A percentile compares a stretch with the other conserved stretches of the same genome.
These are phyloP conservation scores for Helicoverpa assulta DNA, from an alignment of 2,888 invertebrate species.

Conservation along the genomic window DNA sequence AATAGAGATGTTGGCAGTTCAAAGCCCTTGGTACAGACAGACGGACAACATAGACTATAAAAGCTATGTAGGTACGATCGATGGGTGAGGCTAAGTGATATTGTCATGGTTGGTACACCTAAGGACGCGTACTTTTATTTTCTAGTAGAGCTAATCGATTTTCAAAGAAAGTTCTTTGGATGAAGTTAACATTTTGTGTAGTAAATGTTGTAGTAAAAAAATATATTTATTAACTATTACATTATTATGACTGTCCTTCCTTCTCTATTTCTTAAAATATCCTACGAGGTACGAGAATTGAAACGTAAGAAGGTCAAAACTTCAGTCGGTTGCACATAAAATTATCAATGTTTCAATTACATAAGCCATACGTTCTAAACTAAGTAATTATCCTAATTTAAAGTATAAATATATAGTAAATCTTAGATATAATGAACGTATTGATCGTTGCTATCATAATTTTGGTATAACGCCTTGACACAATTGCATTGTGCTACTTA, in stretches of 20 bases:
- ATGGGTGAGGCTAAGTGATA: background rate
- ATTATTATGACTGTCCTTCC: too few species aligned
- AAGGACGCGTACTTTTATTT: too few species aligned
- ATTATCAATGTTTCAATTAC: background rate
- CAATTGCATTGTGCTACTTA: constrained; percentile 16
- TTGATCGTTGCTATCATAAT: constrained; percentile 34
- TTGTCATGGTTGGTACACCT: too few species aligned
- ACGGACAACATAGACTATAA: constrained; percentile 1
- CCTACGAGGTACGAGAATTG: too few species aligned
- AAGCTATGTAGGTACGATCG: background rate
- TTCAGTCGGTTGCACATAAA: background rate
- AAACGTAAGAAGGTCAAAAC: too few species aligned
- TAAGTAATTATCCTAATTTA: constrained; percentile 3
- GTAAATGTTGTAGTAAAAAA: too few species aligned
- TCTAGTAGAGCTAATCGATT: too few species aligned
- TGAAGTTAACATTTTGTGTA: too few species aligned
- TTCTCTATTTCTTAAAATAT: too few species aligned
- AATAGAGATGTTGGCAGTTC: constrained; percentile 46
- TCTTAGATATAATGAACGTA: constrained; percentile 17
- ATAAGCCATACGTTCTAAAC: background rate
- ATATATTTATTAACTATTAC: too few species aligned
- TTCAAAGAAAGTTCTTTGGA: too few species aligned
- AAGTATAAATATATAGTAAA: constrained; percentile 12
- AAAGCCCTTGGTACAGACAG: constrained; percentile 33
- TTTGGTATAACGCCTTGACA: constrained; percentile 41